Evolutionary conservation across 1,140 invertebrate genomes (phyloP).

Genomic region (Mycetomoellerius zeteki): DNA sequence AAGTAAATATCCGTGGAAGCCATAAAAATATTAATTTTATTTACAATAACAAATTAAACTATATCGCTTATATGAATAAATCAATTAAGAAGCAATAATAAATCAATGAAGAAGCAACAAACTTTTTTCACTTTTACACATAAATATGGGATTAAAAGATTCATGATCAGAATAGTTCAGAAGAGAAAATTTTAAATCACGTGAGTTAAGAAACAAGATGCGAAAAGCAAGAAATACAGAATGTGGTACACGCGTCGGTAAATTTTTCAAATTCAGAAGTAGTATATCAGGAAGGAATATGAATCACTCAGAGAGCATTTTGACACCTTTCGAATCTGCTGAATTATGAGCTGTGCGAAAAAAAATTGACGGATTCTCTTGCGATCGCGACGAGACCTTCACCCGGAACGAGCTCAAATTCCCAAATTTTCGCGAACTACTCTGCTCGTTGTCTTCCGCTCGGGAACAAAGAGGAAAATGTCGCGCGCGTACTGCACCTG

Average conservation of each 20-base stretch:
- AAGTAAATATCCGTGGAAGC: too few relatives aligned
- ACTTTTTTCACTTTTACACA: neutral
- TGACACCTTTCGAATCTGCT: slow-evolving; percentile 14
- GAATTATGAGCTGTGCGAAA: slow-evolving; percentile 14
- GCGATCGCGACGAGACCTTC: neutral
- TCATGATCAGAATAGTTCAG: neutral
- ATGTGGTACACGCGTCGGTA: neutral
- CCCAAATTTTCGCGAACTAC: slow-evolving; percentile 46
- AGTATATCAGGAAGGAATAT: slow-evolving; percentile 4
- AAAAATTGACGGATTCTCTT: slow-evolving; percentile 6
- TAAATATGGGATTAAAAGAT: neutral
- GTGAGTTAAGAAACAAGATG: neutral
- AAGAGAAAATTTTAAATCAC: neutral
- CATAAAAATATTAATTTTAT: too few relatives aligned
- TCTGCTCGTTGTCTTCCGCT: neutral
- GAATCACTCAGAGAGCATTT: slow-evolving; percentile 52
- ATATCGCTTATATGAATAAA: too few relatives aligned
- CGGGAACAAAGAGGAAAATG: slow-evolving; percentile 17
- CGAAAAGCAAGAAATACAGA: neutral
- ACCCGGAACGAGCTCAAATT: neutral
- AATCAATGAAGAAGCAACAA: too few relatives aligned
- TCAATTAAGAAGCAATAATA: too few relatives aligned
- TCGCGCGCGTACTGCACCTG: neutral
- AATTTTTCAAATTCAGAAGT: neutral
- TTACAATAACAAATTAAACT: too few relatives aligned